Percentiles rank a stretch among this genome's conserved stretches.
These are phyloP conservation scores for Xiphophorus maculatus DNA, from an alignment of 2,113 vertebrate genomes.

Conservation along the genomic window DNA sequence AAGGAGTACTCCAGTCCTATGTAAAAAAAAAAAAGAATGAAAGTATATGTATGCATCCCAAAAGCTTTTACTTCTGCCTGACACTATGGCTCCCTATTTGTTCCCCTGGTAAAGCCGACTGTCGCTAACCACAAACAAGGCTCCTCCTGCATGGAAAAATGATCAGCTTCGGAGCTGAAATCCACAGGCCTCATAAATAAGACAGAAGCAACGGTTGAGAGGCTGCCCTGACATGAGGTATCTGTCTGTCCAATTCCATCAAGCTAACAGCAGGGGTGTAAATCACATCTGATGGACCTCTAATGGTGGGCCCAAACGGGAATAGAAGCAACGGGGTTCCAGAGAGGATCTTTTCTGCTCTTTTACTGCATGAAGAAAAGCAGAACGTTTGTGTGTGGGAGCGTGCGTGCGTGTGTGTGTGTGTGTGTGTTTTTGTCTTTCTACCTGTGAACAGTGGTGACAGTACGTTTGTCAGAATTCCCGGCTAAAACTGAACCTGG, in stretches of 20 bases:
- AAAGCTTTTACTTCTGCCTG: conserved; percentile 10
- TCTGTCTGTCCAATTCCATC: conserved; percentile 62
- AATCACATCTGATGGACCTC: conserved; percentile 67
- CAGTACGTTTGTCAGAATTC: too few relatives aligned
- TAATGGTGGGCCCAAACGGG: conserved; percentile 12
- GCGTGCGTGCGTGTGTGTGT: too few relatives aligned
- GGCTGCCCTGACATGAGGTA: conserved; percentile 72
- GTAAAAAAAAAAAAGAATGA: too few relatives aligned
- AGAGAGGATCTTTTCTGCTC: conserved; percentile 13
- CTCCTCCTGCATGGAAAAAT: conserved; percentile 79
- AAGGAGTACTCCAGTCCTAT: too few relatives aligned
- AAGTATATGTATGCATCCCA: not conserved
- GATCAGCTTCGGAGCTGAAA: conserved; percentile 75
- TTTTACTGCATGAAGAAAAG: not conserved
- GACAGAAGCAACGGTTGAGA: conserved; percentile 71
- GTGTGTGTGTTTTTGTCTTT: too few relatives aligned
- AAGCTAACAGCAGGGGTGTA: conserved; percentile 54
- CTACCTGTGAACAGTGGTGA: too few relatives aligned
- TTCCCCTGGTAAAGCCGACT: not conserved
- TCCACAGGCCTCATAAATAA: conserved; percentile 75
- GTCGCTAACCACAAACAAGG: conserved; percentile 36
- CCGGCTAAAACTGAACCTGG: too few relatives aligned
- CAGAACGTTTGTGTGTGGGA: too few relatives aligned
- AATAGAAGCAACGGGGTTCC: conserved; percentile 14
- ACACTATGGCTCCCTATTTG: conserved; percentile 17